Evolutionary conservation across 1,140 invertebrate species (phyloP).

Genomic region (Rhynchophorus ferrugineus): DNA sequence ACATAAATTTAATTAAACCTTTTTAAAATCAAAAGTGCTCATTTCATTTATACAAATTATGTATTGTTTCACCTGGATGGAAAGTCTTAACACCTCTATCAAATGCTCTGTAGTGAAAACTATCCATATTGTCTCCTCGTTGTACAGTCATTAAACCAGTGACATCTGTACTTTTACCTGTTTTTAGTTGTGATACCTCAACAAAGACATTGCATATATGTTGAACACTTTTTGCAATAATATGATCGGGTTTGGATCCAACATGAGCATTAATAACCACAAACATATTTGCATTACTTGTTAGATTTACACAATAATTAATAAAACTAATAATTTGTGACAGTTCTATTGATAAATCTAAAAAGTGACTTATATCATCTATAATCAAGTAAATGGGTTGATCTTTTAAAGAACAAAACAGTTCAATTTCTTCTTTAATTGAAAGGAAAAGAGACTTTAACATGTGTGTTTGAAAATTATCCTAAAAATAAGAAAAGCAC

Average conservation of each 20-base stretch:
- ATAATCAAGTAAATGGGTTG: conserved; percentile 49
- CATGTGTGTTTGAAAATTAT: conserved; percentile 23
- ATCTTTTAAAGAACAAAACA: conserved; percentile 8
- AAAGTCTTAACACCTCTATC: conserved; percentile 64
- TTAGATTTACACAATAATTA: conserved; percentile 42
- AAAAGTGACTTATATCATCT: conserved; percentile 62
- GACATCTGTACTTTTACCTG: conserved; percentile 59
- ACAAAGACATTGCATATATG: conserved; percentile 55
- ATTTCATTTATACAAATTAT: conserved; percentile 33
- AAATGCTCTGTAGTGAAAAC: conserved; percentile 60
- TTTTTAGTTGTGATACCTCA: conserved; percentile 54
- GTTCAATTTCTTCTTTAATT: conserved; percentile 29
- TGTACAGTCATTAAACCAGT: conserved; percentile 56
- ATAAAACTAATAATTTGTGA: conserved; percentile 48
- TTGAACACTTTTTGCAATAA: conserved; percentile 50
- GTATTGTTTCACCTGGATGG: conserved; percentile 47
- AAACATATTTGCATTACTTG: conserved; percentile 39
- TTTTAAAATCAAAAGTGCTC: too few species aligned
- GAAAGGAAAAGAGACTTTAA: conserved; percentile 34
- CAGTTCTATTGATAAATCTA: conserved; percentile 51
- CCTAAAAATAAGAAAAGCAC: too few species aligned
- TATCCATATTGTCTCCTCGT: conserved; percentile 42
- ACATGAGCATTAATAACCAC: conserved; percentile 44
- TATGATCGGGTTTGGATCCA: conserved; percentile 46
- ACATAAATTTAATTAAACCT: too few species aligned